Evolutionary conservation across 2,113 vertebrate species (phyloP).

Genomic region (Pteruthius melanotis): DNA sequence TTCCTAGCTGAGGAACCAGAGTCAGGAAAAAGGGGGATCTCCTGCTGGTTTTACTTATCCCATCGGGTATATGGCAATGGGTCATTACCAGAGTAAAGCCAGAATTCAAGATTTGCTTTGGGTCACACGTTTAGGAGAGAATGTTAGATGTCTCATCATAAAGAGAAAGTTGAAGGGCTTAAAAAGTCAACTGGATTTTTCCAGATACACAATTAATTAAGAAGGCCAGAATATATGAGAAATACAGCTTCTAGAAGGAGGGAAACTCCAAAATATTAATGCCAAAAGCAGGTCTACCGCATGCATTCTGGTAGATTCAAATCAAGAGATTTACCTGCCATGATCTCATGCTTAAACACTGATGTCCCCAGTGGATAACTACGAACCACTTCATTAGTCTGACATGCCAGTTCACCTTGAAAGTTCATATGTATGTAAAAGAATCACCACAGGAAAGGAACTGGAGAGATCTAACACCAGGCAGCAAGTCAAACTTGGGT

Average conservation of each 20-base stretch:
- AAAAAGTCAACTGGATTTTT: neutral
- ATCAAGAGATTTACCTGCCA: neutral
- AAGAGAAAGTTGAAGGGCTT: neutral
- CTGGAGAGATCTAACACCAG: neutral
- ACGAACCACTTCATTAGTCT: neutral
- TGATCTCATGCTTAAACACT: neutral
- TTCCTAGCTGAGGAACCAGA: neutral
- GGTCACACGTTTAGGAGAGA: neutral
- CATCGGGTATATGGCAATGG: neutral
- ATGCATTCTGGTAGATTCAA: neutral
- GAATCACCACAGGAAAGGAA: neutral
- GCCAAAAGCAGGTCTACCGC: accelerated
- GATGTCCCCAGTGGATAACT: neutral
- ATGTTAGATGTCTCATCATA: neutral
- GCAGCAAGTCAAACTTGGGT: neutral
- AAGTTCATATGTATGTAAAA: neutral
- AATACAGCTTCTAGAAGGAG: neutral
- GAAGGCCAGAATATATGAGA: neutral
- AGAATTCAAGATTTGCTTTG: neutral
- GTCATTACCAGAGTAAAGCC: neutral
- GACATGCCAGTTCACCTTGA: neutral
- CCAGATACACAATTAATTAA: neutral
- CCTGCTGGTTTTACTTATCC: neutral
- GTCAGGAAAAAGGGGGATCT: neutral
- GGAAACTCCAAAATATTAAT: neutral